Evolutionary conservation across 2,888 invertebrate species (phyloP).

Genomic region (Margaritifera margaritifera): DNA sequence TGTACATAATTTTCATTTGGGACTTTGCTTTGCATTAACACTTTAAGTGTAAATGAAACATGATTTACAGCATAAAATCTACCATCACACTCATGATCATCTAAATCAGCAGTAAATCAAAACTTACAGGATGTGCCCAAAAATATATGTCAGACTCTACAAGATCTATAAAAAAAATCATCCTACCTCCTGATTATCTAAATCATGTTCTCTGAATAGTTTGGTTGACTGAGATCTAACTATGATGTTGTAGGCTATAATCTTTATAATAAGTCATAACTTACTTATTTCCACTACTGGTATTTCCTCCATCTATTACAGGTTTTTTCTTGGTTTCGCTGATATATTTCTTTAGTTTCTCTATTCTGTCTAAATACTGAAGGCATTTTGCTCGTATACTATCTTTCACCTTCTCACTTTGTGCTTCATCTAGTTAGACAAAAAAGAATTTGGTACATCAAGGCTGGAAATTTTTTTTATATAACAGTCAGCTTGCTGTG

Average conservation of each 20-base stretch:
- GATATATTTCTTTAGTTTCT: conserved; percentile 94
- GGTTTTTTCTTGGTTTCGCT: conserved; percentile 83
- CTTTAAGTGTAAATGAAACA: no score
- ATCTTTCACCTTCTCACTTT: conserved; percentile 96
- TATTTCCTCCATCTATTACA: conserved; percentile 82
- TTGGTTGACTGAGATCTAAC: no score
- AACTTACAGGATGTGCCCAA: no score
- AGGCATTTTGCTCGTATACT: conserved; percentile 94
- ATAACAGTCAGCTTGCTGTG: neutral
- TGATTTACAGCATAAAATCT: no score
- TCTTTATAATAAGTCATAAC: neutral
- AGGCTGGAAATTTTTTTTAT: neutral
- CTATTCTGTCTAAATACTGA: conserved; percentile 96
- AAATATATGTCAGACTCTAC: no score
- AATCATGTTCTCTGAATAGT: no score
- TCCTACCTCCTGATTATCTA: no score
- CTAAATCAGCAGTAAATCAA: no score
- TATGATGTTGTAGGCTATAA: neutral
- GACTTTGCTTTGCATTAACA: no score
- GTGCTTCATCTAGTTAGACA: conserved; percentile 85
- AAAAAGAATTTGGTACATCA: neutral
- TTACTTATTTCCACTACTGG: conserved; percentile 11
- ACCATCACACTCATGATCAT: no score
- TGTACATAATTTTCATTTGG: no score
- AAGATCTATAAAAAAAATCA: no score